Conservation (phyloP, 2,888 invertebrate species). For the Odontomyia ornata region DNA sequence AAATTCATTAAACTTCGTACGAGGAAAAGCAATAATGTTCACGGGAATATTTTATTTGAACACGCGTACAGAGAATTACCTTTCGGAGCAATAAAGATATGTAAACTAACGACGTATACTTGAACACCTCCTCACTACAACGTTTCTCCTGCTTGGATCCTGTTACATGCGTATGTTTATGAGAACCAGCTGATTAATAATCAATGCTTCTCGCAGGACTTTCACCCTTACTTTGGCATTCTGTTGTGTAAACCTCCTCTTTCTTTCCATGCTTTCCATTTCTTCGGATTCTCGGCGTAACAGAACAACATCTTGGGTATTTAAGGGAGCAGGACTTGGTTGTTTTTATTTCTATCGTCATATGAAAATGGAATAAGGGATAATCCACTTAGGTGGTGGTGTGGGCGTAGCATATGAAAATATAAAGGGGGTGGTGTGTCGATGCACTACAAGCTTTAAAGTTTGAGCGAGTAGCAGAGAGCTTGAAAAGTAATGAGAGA, state of each 20-base stretch:
- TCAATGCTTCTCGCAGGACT: not conserved
- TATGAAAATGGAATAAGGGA: not conserved
- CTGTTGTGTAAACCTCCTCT: not conserved
- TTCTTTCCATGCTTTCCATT: no score
- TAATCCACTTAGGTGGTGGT: no score
- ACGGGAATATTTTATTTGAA: no score
- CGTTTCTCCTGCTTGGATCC: no score
- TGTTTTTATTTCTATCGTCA: not conserved
- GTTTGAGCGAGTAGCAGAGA: no score
- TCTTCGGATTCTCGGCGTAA: not conserved
- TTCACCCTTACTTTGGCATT: not conserved
- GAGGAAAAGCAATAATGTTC: not conserved
- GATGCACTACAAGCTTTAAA: no score
- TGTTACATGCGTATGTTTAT: no score
- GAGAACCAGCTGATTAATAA: conserved; percentile 1
- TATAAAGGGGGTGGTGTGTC: no score
- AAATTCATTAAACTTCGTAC: not conserved
- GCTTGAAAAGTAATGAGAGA: no score
- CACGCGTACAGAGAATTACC: not conserved
- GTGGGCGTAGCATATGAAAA: no score
- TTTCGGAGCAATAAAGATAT: not conserved
- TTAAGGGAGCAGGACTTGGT: not conserved
- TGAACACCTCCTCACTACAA: not conserved
- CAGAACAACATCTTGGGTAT: not conserved
- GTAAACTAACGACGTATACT: not conserved